These are phyloP conservation scores for Unio pictorum DNA, from an alignment of 2,888 invertebrate species.

Conservation along the genomic window DNA sequence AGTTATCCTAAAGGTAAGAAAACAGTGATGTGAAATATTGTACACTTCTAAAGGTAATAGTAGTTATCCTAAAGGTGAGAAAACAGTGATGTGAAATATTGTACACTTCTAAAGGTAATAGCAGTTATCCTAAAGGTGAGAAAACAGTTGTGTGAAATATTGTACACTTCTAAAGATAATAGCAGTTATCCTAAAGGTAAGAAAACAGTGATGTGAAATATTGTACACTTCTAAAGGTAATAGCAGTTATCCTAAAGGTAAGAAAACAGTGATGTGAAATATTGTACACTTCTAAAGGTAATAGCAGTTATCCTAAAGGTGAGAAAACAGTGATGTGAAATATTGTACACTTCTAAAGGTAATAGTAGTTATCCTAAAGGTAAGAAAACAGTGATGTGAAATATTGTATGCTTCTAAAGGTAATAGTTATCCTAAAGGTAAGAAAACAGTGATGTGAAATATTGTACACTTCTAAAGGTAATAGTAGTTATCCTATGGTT, in stretches of 20 bases:
- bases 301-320: slow-evolving; percentile 73
- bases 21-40: too few species aligned
- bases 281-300: background rate
- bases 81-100: too few species aligned
- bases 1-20: too few species aligned
- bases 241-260: slow-evolving; percentile 73
- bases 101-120: too few species aligned
- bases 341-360: background rate
- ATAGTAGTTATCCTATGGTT: background rate
- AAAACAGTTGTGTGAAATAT: too few species aligned
- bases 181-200: slow-evolving; percentile 73
- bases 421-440: slow-evolving; percentile 73
- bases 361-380: slow-evolving; percentile 71
- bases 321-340: slow-evolving; percentile 21
- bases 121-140: too few species aligned
- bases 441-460: slow-evolving; percentile 7
- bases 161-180: too few species aligned
- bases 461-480: background rate
- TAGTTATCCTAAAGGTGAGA: too few species aligned
- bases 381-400: slow-evolving; percentile 66
- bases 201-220: slow-evolving; percentile 4
- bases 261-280: slow-evolving; percentile 7
- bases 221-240: background rate
- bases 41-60: too few species aligned
- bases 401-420: background rate